Percentiles rank a stretch among this genome's conserved stretches.
Conservation (phyloP, 2,797 vertebrate genomes). For the Molossus alvarezi region DNA sequence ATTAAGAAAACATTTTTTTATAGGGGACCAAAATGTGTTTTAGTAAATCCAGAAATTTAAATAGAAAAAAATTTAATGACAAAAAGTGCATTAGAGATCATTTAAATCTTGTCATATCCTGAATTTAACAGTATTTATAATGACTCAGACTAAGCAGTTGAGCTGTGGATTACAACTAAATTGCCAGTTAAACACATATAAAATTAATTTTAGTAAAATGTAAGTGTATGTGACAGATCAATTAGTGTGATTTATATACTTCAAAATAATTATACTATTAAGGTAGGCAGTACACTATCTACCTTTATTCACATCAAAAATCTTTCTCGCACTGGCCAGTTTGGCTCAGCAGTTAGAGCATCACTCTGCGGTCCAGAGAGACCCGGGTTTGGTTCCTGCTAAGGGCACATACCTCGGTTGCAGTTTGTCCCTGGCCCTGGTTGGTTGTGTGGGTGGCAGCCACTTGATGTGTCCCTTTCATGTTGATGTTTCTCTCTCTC, state of each 20-base stretch:
- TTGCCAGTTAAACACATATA: conserved; percentile 75
- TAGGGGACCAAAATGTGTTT: not conserved
- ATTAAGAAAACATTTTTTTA: not conserved
- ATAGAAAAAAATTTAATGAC: not conserved
- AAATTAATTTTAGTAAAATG: conserved; percentile 78
- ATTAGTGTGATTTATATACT: conserved; percentile 78
- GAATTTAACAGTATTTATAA: conserved; percentile 56
- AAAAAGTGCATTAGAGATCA: not conserved
- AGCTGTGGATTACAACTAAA: conserved; percentile 73
- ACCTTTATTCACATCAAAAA: conserved; percentile 73
- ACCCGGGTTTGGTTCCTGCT: no score
- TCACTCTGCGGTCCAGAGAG: no score
- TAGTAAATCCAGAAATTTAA: conserved; percentile 15
- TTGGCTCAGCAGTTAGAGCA: no score
- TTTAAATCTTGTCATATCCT: conserved; percentile 27
- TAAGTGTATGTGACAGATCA: conserved; percentile 78
- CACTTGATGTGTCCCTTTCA: no score
- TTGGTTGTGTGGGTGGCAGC: no score
- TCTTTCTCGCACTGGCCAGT: not conserved
- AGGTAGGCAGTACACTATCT: conserved; percentile 69
- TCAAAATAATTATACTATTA: conserved; percentile 80
- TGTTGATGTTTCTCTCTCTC: no score
- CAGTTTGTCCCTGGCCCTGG: no score
- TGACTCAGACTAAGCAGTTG: conserved; percentile 51
- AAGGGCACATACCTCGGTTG: no score